A percentile compares a stretch with the other conserved stretches of the same genome.
phyloP scores from a whole-genome alignment of 2,797 vertebrate species.

The Coracias cyanogaster region DNA sequence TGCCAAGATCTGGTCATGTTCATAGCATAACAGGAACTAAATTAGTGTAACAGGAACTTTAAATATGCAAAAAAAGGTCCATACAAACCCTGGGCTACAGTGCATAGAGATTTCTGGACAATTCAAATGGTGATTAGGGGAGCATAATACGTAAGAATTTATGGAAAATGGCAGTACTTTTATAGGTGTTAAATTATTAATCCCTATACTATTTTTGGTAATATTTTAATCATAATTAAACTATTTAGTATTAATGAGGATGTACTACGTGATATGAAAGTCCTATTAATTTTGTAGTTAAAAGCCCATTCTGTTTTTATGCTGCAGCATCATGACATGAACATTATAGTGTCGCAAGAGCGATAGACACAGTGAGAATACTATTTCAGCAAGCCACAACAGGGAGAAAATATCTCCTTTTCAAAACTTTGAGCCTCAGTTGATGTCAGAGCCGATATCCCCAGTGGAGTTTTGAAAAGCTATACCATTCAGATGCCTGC shows the following conservation, averaged over 20 bases:
- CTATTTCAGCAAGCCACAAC: neutral
- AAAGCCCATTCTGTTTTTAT: neutral
- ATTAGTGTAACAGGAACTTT: neutral
- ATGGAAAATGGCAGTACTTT: neutral
- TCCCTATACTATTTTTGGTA: neutral
- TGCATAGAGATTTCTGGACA: neutral
- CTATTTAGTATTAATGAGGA: neutral
- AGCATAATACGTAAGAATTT: neutral
- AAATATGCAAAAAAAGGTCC: neutral
- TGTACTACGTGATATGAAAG: neutral
- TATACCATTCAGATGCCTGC: neutral
- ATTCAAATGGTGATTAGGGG: neutral
- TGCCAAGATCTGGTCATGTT: neutral
- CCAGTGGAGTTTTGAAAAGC: neutral
- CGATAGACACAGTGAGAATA: neutral
- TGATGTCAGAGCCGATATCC: neutral
- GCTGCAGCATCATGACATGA: neutral
- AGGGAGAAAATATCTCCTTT: neutral
- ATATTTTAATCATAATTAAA: slow-evolving; percentile 11
- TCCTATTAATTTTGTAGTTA: neutral
- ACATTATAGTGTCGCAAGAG: neutral
- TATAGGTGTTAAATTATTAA: neutral
- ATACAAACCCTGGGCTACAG: neutral
- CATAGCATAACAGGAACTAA: neutral
- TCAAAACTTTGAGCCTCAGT: neutral